Evolutionary conservation across 35 echinoderm and acorn worm species (phyloP).

Genomic region (Heliocidaris tuberculata): DNA sequence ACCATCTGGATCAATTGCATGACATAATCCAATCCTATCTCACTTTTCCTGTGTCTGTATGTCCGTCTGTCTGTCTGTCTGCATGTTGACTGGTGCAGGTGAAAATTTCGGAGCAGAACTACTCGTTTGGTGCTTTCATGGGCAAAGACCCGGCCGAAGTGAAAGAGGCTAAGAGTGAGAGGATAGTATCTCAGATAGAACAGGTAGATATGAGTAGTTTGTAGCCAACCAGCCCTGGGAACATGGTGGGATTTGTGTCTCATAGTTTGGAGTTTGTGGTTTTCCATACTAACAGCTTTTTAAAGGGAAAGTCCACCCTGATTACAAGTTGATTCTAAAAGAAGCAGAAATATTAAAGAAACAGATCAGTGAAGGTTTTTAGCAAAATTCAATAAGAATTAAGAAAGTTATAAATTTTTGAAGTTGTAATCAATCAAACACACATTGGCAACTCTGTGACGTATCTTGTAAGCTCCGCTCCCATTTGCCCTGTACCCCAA

Average conservation of each 20-base stretch:
- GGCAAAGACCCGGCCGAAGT: constrained; percentile 90
- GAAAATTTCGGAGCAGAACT: constrained; percentile 97
- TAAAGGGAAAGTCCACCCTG: too few relatives aligned
- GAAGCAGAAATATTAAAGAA: too few relatives aligned
- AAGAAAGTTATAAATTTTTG: too few relatives aligned
- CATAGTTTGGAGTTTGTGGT: not conserved
- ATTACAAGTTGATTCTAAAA: too few relatives aligned
- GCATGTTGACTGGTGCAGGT: constrained; percentile 65
- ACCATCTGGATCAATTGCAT: not conserved
- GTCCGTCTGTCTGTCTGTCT: not conserved
- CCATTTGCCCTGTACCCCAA: too few relatives aligned
- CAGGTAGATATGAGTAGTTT: constrained; percentile 66
- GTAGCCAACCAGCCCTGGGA: not conserved
- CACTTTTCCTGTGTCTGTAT: constrained; percentile 15
- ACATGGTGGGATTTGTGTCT: not conserved
- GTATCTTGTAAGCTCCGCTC: too few relatives aligned
- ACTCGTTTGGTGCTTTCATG: constrained; percentile 88
- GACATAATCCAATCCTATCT: not conserved
- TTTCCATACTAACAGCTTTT: not conserved
- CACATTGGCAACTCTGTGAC: too few relatives aligned
- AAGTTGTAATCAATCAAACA: too few relatives aligned
- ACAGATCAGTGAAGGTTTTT: too few relatives aligned
- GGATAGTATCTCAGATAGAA: constrained; percentile 77
- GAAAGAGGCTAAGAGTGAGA: constrained; percentile 83
- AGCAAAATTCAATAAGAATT: too few relatives aligned